These are phyloP conservation scores for Phania funesta DNA, from an alignment of 2,888 invertebrate genomes.

Conservation along the genomic window DNA sequence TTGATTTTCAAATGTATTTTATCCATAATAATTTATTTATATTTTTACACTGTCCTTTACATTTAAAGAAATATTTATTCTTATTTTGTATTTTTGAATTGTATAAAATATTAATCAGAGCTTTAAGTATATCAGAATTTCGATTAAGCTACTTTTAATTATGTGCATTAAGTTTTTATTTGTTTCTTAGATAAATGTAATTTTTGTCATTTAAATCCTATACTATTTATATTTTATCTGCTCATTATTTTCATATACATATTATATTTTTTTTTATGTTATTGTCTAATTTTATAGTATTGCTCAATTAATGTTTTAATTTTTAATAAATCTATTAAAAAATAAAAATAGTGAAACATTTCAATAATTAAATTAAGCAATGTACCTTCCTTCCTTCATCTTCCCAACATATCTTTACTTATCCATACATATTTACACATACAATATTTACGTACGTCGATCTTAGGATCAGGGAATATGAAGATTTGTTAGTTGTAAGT, in stretches of 20 bases:
- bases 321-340: constrained; percentile 5
- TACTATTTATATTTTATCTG: constrained; percentile 12
- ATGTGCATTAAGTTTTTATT: background rate
- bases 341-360: too few species aligned
- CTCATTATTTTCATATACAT: constrained; percentile 43
- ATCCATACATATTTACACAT: background rate
- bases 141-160: too few species aligned
- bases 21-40: background rate
- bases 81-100: constrained; percentile 7
- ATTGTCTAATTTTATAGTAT: constrained; percentile 10
- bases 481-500: constrained; percentile 19
- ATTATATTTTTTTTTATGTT: constrained; percentile 9
- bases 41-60: constrained; percentile 44
- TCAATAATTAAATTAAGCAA: constrained; percentile 27
- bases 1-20: too few species aligned
- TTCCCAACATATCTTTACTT: background rate
- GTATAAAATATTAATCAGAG: constrained; percentile 14
- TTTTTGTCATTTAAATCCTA: constrained; percentile 10
- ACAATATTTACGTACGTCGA: too few species aligned
- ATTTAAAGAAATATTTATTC: constrained; percentile 14
- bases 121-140: too few species aligned
- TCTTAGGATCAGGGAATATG: too few species aligned
- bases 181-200: background rate
- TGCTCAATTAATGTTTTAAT: background rate
- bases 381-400: constrained; percentile 39